These are phyloP conservation scores for Monarcha castaneiventris DNA, from an alignment of 2,113 vertebrate species.

Conservation along the genomic window DNA sequence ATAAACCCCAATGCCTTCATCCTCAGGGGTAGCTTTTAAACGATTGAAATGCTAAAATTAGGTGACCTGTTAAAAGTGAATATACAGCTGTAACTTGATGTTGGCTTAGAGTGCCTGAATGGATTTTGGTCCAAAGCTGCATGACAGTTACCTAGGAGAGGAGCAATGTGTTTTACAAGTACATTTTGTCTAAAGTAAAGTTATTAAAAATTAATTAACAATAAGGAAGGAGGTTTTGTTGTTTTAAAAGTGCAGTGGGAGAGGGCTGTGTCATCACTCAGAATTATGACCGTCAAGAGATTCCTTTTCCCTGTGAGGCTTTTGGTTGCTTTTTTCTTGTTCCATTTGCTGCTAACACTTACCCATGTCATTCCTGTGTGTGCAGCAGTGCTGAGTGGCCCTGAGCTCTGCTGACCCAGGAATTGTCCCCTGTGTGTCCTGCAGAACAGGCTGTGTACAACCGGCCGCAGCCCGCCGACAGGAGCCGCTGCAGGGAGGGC, in stretches of 20 bases:
- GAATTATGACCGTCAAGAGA: rapidly evolving
- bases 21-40: not conserved
- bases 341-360: not conserved
- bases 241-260: not conserved
- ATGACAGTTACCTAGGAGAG: not conserved
- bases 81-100: not conserved
- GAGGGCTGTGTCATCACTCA: not conserved
- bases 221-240: not conserved
- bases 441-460: conserved; percentile 95
- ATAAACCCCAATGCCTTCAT: not conserved
- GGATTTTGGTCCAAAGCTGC: not conserved
- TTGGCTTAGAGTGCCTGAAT: not conserved
- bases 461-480: conserved; percentile 83
- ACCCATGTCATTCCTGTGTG: rapidly evolving
- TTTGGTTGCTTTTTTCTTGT: not conserved
- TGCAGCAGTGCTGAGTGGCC: not conserved
- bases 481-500: conserved; percentile 80
- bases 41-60: not conserved
- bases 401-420: not conserved
- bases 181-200: not conserved
- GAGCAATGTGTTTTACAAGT: not conserved
- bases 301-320: not conserved
- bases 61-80: not conserved
- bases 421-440: not conserved
- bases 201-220: not conserved